Evolutionary conservation across 1,140 invertebrate genomes (phyloP), one percentile per base, ranked within the genome.

Genomic region (Drosophila paulistorum): DNA sequence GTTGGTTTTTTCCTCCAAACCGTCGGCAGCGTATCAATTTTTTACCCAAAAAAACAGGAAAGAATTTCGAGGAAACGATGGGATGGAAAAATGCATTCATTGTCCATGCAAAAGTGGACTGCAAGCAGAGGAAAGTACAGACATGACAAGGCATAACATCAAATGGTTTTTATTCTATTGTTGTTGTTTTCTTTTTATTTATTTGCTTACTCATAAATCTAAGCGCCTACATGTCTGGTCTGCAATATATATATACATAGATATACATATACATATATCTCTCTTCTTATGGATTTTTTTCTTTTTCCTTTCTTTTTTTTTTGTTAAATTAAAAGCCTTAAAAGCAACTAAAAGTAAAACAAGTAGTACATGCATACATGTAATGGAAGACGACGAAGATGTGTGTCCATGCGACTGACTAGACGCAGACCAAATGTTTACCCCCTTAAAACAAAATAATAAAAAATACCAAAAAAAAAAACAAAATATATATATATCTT

Each of bases 171-270:
- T 10, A 30, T 39, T 57, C 77, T 45, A 45, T 76, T 77, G 76
- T 71, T 60, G 20, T 62, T 81, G 60, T 65, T 79, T 80, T 77
- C 70, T 84, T 77, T 83, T 87, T 71, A 83, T 87, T 84, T 80
- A 84, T 89, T 87, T 87, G 77, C 81, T 84, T 87, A 84, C 71
- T 62, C 66, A 74, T 83, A 87, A 83, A 80, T 87, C 74, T 77
- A 77, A 77, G 73, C 77, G 79, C 75, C 79, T 82, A 83, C 76
- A 79, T 73, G 64, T 66, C 60, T 71, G 79, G 77, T 68, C 55
- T 57, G 13, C 71, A 77, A 51, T 51, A 51, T 23, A 51, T 45
- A 45, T 42, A 42, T 5, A 45, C 14, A 45, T 45, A n/a, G n/a
- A n/a, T n/a, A 26, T 2, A 45, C n/a, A 42, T n/a, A 45, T 17